Conservation (phyloP, 2,888 invertebrate genomes). For the Drosophila mulleri region DNA sequence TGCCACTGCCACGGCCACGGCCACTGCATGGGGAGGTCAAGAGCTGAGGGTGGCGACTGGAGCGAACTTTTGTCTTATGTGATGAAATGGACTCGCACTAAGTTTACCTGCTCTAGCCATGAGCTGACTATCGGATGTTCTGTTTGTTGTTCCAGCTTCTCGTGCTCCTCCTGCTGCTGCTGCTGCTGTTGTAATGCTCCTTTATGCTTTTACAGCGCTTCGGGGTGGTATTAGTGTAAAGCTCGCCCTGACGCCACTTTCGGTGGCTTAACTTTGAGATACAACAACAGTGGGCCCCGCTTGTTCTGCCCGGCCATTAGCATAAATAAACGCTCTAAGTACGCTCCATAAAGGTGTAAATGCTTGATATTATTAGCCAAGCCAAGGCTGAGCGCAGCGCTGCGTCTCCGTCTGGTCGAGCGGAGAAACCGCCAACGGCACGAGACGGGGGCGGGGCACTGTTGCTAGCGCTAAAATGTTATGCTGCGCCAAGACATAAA, state of each 20-base stretch:
- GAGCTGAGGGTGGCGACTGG: slow-evolving; percentile 57
- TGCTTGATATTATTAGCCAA: slow-evolving; percentile 78
- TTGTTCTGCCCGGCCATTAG: slow-evolving; percentile 68
- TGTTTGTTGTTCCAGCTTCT: slow-evolving; percentile 20
- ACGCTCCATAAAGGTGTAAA: slow-evolving; percentile 82
- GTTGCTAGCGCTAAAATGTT: slow-evolving; percentile 80
- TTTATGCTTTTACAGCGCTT: slow-evolving; percentile 79
- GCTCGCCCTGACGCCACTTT: slow-evolving; percentile 59
- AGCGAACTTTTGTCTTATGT: slow-evolving; percentile 55
- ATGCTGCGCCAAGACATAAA: slow-evolving; percentile 74
- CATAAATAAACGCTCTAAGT: slow-evolving; percentile 82
- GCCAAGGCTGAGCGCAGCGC: slow-evolving; percentile 28
- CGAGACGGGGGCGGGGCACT: slow-evolving; percentile 45
- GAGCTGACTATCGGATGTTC: slow-evolving; percentile 55
- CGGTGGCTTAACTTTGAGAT: slow-evolving; percentile 51
- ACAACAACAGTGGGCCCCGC: slow-evolving; percentile 33
- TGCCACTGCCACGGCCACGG: too few species aligned
- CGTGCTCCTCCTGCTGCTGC: not conserved
- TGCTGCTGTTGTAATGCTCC: slow-evolving; percentile 38
- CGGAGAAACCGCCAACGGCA: slow-evolving; percentile 57
- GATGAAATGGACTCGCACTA: slow-evolving; percentile 67
- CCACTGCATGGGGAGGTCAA: slow-evolving; percentile 65
- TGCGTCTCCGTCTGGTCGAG: slow-evolving; percentile 19
- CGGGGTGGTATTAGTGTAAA: slow-evolving; percentile 81
- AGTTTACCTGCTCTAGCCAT: slow-evolving; percentile 68